phyloP scores from a whole-genome alignment of 2,888 invertebrate genomes.

The Troilus luridus region DNA sequence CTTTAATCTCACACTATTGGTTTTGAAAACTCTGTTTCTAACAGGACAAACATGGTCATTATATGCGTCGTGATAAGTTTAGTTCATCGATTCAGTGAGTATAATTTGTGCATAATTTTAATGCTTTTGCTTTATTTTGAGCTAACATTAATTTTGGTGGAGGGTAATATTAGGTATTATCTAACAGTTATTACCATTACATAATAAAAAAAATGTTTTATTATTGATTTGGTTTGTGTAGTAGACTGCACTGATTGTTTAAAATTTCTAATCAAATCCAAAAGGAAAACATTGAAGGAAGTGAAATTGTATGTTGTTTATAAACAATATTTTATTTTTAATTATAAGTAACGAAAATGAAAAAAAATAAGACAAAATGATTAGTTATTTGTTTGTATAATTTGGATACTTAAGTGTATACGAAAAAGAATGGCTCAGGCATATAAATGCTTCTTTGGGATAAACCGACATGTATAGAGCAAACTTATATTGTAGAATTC shows the following conservation, averaged over 20 bases:
- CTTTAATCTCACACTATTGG: slow-evolving; percentile 34
- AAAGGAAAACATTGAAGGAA: background rate
- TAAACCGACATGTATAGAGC: no score
- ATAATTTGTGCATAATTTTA: slow-evolving; percentile 40
- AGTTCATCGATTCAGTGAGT: slow-evolving; percentile 49
- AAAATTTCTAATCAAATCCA: background rate
- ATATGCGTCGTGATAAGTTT: slow-evolving; percentile 54
- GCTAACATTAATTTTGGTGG: slow-evolving; percentile 43
- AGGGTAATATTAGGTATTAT: background rate
- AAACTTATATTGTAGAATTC: no score
- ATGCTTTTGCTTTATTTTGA: slow-evolving; percentile 48
- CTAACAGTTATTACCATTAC: background rate
- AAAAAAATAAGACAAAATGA: background rate
- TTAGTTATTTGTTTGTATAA: no score
- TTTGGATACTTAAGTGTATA: no score
- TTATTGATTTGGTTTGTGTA: background rate
- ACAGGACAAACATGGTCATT: slow-evolving; percentile 54
- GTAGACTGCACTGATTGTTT: background rate
- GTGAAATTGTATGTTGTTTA: background rate
- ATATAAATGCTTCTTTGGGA: no score
- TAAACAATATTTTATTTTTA: background rate
- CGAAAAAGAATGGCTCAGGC: no score
- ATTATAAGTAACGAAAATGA: background rate
- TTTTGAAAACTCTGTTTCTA: slow-evolving; percentile 44
- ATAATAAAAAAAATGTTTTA: background rate